Evolutionary conservation across 2,113 vertebrate species (phyloP).

Genomic region (Myocastor coypus): DNA sequence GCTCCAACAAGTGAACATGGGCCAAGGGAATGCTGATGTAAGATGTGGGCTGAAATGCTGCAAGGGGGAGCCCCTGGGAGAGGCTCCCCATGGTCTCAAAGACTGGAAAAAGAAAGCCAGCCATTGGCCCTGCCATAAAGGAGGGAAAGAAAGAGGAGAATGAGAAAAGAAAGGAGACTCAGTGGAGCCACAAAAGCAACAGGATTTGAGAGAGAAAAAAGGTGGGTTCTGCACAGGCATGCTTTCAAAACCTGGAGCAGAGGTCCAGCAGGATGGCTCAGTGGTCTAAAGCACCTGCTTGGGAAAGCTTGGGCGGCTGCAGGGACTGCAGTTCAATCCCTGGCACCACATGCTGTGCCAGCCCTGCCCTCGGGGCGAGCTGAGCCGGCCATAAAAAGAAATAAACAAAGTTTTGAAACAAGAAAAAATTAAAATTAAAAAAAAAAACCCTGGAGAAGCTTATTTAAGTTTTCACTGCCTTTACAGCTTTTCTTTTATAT

Average conservation of each 20-base stretch:
- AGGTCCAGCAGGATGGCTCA: too few species aligned
- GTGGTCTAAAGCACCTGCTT: too few species aligned
- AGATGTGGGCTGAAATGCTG: slow-evolving; percentile 8
- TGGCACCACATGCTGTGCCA: too few species aligned
- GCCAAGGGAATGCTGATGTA: slow-evolving; percentile 64
- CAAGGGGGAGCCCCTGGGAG: background rate
- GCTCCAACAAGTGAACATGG: slow-evolving; percentile 46
- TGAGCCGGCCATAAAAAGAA: too few species aligned
- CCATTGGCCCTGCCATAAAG: background rate
- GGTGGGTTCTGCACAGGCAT: background rate
- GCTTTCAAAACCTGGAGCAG: background rate
- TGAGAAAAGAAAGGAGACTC: background rate
- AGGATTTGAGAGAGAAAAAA: background rate
- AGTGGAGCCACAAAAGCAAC: background rate
- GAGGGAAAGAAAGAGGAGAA: background rate
- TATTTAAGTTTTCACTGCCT: background rate
- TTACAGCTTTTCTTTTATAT: background rate
- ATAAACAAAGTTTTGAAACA: too few species aligned
- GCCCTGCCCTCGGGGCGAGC: too few species aligned
- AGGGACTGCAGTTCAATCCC: too few species aligned
- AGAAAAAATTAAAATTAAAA: too few species aligned
- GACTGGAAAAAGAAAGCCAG: background rate
- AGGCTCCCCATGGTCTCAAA: background rate
- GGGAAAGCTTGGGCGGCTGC: too few species aligned
- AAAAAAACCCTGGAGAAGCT: background rate